Evolutionary conservation across 2,888 invertebrate genomes (phyloP).

Genomic region (Gisinianus flammeolus): DNA sequence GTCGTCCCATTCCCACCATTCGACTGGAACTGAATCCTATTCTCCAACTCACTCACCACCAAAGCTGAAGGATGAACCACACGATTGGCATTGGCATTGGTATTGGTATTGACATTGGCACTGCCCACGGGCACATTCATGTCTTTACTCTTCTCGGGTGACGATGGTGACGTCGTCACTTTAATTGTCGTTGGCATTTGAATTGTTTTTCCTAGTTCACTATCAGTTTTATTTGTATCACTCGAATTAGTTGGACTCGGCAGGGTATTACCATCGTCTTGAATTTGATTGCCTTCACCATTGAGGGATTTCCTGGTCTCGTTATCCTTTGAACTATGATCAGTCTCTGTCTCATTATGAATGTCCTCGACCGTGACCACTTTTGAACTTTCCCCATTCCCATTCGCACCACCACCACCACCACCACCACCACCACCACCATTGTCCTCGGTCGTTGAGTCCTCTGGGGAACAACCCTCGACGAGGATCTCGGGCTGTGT

Average conservation of each 20-base stretch:
- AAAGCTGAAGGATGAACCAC: constrained; percentile 51
- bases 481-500: constrained; percentile 57
- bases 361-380: constrained; percentile 17
- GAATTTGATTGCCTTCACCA: no score
- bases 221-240: no score
- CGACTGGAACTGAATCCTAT: constrained; percentile 54
- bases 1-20: constrained; percentile 53
- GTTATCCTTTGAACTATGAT: constrained; percentile 40
- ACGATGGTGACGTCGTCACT: background rate
- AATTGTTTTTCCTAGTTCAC: background rate
- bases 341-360: constrained; percentile 15
- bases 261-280: background rate
- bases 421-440: background rate
- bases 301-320: constrained; percentile 12
- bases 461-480: constrained; percentile 57
- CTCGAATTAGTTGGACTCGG: background rate
- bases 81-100: background rate
- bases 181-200: background rate
- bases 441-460: constrained; percentile 41
- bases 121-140: background rate
- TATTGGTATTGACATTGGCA: background rate
- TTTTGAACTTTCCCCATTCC: background rate
- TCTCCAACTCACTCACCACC: constrained; percentile 53
- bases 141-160: constrained; percentile 30
- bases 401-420: background rate